Evolutionary conservation across 2,888 invertebrate genomes (phyloP).

Genomic region (Pyrgus malvae): DNA sequence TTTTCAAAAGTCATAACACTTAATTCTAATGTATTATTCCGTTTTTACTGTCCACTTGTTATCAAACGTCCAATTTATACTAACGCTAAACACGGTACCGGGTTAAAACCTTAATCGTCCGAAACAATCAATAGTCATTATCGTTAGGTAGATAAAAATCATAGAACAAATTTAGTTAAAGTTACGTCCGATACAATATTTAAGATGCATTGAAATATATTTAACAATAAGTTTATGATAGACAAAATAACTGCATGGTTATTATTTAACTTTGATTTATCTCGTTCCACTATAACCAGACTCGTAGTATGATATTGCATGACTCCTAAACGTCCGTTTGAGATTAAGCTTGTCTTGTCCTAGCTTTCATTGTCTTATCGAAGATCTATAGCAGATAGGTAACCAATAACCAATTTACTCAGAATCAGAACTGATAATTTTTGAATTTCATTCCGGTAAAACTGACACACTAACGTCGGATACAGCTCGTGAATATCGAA

Average conservation of each 20-base stretch:
- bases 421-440: not conserved
- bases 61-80: slow-evolving; percentile 44
- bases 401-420: not conserved
- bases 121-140: slow-evolving; percentile 50
- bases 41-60: slow-evolving; percentile 31
- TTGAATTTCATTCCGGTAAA: not conserved
- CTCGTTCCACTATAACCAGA: not conserved
- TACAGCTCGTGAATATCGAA: slow-evolving; percentile 49
- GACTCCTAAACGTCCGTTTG: slow-evolving; percentile 21
- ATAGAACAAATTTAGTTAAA: slow-evolving; percentile 25
- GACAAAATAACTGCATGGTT: slow-evolving; percentile 59
- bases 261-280: slow-evolving; percentile 8
- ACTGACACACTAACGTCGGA: slow-evolving; percentile 37
- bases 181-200: slow-evolving; percentile 4
- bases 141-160: slow-evolving; percentile 41
- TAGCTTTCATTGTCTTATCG: slow-evolving; percentile 34
- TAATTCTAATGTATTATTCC: not conserved
- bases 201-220: not conserved
- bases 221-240: not conserved
- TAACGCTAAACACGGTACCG: slow-evolving; percentile 66
- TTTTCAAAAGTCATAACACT: too few species aligned
- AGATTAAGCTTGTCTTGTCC: slow-evolving; percentile 40
- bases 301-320: slow-evolving; percentile 8
- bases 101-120: slow-evolving; percentile 51
- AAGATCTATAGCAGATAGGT: slow-evolving; percentile 9